Evolutionary conservation across 1,140 invertebrate genomes (phyloP).

Genomic region (Chironomus tepperi): DNA sequence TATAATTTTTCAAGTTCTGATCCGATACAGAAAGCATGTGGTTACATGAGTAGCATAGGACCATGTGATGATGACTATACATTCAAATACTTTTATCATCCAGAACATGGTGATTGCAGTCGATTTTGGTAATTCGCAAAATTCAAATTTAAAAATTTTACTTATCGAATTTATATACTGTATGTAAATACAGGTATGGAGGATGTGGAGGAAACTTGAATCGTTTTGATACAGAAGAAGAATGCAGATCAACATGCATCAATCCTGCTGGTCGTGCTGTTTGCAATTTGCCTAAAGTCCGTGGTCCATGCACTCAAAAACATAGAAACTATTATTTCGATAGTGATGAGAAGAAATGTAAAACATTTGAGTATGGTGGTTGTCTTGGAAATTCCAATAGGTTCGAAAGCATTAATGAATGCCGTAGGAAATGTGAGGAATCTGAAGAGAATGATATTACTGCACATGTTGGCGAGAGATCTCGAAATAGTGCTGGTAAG

Average conservation of each 20-base stretch:
- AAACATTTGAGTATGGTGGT: slow-evolving; percentile 70
- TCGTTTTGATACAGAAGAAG: slow-evolving; percentile 70
- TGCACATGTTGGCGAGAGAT: neutral
- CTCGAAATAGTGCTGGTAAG: neutral
- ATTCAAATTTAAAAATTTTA: slow-evolving; percentile 32
- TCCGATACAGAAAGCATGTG: slow-evolving; percentile 60
- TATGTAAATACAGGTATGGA: slow-evolving; percentile 68
- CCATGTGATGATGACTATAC: slow-evolving; percentile 75
- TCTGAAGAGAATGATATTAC: neutral
- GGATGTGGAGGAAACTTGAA: slow-evolving; percentile 87
- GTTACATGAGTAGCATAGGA: slow-evolving; percentile 64
- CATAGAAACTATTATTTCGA: slow-evolving; percentile 63
- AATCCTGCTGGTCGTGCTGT: slow-evolving; percentile 49
- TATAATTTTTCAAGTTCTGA: too few species aligned
- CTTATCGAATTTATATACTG: slow-evolving; percentile 47
- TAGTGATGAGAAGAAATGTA: slow-evolving; percentile 44
- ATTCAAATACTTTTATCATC: slow-evolving; percentile 84
- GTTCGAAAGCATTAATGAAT: slow-evolving; percentile 42
- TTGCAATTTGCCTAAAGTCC: slow-evolving; percentile 49
- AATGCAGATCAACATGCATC: slow-evolving; percentile 70
- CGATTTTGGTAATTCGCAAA: slow-evolving; percentile 38
- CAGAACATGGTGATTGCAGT: slow-evolving; percentile 79
- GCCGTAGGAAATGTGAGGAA: neutral
- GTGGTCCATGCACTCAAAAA: slow-evolving; percentile 57
- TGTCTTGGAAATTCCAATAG: slow-evolving; percentile 80